Conservation (phyloP, 2,888 invertebrate species). For the Atherix ibis region DNA sequence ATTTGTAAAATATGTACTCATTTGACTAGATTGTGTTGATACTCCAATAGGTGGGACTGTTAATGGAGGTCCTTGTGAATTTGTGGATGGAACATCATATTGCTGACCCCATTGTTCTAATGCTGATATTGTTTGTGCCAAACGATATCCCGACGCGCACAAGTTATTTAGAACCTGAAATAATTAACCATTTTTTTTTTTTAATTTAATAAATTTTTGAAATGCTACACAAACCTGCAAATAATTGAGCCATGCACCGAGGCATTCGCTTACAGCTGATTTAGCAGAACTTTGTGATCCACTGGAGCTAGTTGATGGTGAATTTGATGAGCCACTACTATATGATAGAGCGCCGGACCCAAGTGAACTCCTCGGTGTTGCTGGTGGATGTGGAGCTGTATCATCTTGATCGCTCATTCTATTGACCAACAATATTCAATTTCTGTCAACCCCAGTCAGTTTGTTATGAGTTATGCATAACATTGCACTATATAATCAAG, state of each 20-base stretch:
- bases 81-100: not conserved
- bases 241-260: slow-evolving; percentile 23
- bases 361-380: slow-evolving; percentile 15
- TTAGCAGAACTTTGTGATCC: slow-evolving; percentile 20
- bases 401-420: slow-evolving; percentile 18
- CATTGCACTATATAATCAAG: no score
- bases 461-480: no score
- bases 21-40: slow-evolving; percentile 5
- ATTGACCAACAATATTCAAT: no score
- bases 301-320: slow-evolving; percentile 20
- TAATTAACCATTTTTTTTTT: not conserved
- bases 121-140: slow-evolving; percentile 42
- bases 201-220: no score
- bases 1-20: slow-evolving; percentile 33
- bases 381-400: slow-evolving; percentile 13
- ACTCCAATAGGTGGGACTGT: slow-evolving; percentile 4
- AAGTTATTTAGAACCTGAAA: slow-evolving; percentile 44
- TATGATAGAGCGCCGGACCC: slow-evolving; percentile 17
- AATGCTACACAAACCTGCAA: no score
- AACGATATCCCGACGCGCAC: slow-evolving; percentile 44
- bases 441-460: no score
- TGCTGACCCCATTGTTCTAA: slow-evolving; percentile 34
- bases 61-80: not conserved
- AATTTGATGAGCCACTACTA: slow-evolving; percentile 16
- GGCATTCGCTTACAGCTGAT: slow-evolving; percentile 21